Conservation (phyloP, 2,113 vertebrate genomes). For the Amazona guildingii region DNA sequence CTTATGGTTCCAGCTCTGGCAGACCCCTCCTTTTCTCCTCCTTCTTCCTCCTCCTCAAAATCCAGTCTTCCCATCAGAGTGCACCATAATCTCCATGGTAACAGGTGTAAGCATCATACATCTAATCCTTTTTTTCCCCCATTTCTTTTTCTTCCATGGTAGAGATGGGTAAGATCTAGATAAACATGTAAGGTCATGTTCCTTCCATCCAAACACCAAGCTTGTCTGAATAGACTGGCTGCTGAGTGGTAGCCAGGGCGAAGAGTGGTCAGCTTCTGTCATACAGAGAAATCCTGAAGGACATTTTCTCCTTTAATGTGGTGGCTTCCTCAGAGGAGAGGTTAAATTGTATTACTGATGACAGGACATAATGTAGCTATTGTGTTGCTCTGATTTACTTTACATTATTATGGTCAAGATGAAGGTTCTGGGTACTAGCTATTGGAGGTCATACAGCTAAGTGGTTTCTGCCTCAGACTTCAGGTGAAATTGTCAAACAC, state of each 20-base stretch:
- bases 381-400: neutral
- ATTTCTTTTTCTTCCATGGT: neutral
- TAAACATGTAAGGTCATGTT: neutral
- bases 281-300: neutral
- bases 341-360: neutral
- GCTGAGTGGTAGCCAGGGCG: neutral
- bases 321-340: neutral
- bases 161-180: neutral
- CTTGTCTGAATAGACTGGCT: neutral
- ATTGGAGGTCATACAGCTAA: neutral
- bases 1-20: slow-evolving; percentile 54
- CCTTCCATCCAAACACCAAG: neutral
- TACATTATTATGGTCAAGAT: neutral
- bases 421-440: neutral
- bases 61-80: slow-evolving; percentile 39
- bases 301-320: neutral
- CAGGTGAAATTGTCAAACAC: neutral
- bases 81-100: slow-evolving; percentile 66
- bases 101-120: neutral
- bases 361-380: neutral
- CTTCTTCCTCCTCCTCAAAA: slow-evolving; percentile 37
- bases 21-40: slow-evolving; percentile 2
- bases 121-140: neutral
- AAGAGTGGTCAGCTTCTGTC: neutral
- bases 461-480: neutral